Evolutionary conservation across 1,140 invertebrate species (phyloP).

Genomic region (Antheraea pernyi): DNA sequence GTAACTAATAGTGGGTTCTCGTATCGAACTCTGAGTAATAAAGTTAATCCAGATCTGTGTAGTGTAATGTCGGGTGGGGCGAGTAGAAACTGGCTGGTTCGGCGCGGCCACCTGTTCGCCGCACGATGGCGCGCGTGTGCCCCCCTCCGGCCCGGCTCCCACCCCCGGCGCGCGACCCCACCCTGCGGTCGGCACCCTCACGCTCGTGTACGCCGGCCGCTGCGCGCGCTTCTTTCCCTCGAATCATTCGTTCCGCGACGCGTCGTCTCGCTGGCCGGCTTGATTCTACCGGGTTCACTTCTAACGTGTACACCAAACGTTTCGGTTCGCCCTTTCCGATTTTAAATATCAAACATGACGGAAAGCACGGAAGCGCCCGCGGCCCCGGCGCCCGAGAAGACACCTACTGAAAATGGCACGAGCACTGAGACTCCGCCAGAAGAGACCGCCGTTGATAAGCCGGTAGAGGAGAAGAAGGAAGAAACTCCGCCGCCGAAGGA

Average conservation of each 20-base stretch:
- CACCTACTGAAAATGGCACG: conserved; percentile 75
- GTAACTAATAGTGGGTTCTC: conserved; percentile 45
- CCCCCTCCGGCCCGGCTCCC: conserved; percentile 21
- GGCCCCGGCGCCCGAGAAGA: conserved; percentile 73
- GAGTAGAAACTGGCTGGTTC: conserved; percentile 44
- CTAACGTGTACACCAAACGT: conserved; percentile 53
- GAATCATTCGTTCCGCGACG: conserved; percentile 71
- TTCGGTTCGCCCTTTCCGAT: conserved; percentile 42
- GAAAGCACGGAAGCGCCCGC: conserved; percentile 75
- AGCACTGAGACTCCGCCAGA: conserved; percentile 72
- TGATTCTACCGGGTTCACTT: conserved; percentile 55
- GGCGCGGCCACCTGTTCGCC: conserved; percentile 49
- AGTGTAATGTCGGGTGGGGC: conserved; percentile 58
- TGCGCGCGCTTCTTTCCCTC: conserved; percentile 62
- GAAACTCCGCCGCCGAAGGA: conserved; percentile 85
- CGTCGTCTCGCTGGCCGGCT: conserved; percentile 62
- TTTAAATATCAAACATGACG: conserved; percentile 55
- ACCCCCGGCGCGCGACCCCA: conserved; percentile 28
- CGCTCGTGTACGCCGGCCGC: conserved; percentile 31
- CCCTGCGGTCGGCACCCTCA: conserved; percentile 29
- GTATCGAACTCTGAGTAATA: conserved; percentile 59
- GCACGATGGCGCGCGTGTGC: conserved; percentile 35
- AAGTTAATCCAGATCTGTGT: conserved; percentile 70
- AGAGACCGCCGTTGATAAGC: conserved; percentile 69
- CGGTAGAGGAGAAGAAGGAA: conserved; percentile 77